Evolutionary conservation across 2,113 vertebrate genomes (phyloP), one percentile per base, ranked within the genome.

Genomic region (Cranoglanis bouderius): DNA sequence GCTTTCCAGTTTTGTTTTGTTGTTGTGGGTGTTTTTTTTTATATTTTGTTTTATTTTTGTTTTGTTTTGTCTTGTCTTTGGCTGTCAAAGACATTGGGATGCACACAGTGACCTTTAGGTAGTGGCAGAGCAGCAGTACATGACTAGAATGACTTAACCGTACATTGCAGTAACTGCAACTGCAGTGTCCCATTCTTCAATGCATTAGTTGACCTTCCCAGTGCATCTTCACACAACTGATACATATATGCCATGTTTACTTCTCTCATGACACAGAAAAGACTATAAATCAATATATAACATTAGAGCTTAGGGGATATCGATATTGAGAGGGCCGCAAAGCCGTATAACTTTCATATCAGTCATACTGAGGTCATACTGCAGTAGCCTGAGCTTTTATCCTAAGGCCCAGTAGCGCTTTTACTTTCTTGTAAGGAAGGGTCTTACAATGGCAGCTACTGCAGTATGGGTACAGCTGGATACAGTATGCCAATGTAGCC

Each of bases 151-250:
- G 32, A 46, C 26, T 89, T 19, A 51, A 77, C 8, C 18, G 46
- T 35, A 84, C 10, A 65, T 24, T 84, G 87, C 82, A 85, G 83
- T 70, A 80, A 8, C 72, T n/a, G 49, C 77, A 70, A 6, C 70
- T 53, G 63, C 61, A 82, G 63, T 18, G 9, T 82, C 35, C 1
- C 49, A 6, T 65, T 80, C 35, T 61, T 85, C 13, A 43, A 53
- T 78, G 57, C 53, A 35, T 46, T 38, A 57, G 72, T 55, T 78
- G 82, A 85, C 82, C 82, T 85, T 88, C 9, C 21, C 82, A 40
- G 57, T 65, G 72, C 82, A 18, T 55, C 67, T 84, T 72, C 35
- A 59, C 16, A 46, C 67, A 51, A 82, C 65, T 57, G 51, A 86
- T n/a, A 49, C 26, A n/a, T n/a, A 46, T 38, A 40, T 85, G 72